Evolutionary conservation across 2,113 vertebrate species (phyloP), one percentile per base, ranked within the genome.

Genomic region (Vicugna pacos): DNA sequence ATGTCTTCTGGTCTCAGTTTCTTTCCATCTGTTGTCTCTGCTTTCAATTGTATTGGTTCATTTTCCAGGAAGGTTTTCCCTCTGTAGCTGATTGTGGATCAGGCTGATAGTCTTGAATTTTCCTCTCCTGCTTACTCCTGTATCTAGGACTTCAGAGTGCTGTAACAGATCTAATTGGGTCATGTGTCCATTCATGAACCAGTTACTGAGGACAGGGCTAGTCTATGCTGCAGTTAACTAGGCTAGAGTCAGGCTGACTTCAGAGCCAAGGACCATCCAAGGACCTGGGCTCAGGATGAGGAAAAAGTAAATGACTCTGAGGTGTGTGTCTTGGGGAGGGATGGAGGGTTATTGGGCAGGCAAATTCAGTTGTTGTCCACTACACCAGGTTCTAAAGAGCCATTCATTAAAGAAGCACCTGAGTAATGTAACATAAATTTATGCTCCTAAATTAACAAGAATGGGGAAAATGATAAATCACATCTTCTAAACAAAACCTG

Each of bases 391-490:
- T 88, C 30, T 77, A 32, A 91, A 89, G 52, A 83, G 24, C 42
- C 69, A 19, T 24, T 73, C 7, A 6, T 80, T 76, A 95, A 80
- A 81, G 64, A 89, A 80, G 89, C n/a, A 88, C 60, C 17, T 60
- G 64, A 13, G 13, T 54, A 32, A 52, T 58, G 32, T 28, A 26
- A 92, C 58, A 62, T 76, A 94, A 48, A 48, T 81, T 28, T 76
- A 81, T 75, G 22, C n/a, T 80, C 30, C 32, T 58, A 46, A 94
- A 72, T 92, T 26, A 94, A 92, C 16, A 85, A 50, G 52, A 89
- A 42, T 46, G 26, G 70, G 13, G 32, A 56, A 75, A 54, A 70
- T 52, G 26, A 67, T 17, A 90, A 93, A 79, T 79, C 50, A 64
- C 58, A 48, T 5, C 19, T 87, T 80, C 3, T 24, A 77, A 94